Base-by-base conservation (phyloP, 2,888 invertebrate genomes). In the Melinaea menophilus region DNA sequence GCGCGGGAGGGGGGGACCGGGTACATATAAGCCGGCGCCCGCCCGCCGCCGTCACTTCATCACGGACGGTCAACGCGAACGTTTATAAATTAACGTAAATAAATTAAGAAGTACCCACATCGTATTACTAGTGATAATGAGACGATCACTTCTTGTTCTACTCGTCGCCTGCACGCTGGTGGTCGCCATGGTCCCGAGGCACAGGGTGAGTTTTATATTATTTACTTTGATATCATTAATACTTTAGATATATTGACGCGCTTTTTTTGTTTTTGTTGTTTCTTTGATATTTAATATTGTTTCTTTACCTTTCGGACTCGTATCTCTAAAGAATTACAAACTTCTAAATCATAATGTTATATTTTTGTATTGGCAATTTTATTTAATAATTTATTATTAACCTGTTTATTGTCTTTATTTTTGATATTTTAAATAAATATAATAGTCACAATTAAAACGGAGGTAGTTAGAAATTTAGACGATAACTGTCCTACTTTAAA, bases 131-230 rank as follows among this genome's bases (percentile, higher is more conserved):
- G 73, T 76, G 72, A 82, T 61, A 64, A 85, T 84, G 86, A 82
- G 76, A 64, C 74, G 61, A 59, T 70, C 69, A 67, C 63, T 82
- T 48, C 55, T 86, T 11, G 56, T 83, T 59, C 63, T 87, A 2
- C 55, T 87, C 45, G 76, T 74, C 45, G 59, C 79, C 57, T 80
- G 78, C 71, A 73, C 79, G 55, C 58, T 82, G 65, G 68, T 80
- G 12, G 71, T 71, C n/a, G 85, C 87, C 62, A 79, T 84, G 79
- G 81, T 82, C 45, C 81, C 82, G 4, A 76, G 72, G 62, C 71
- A 76, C 5, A 82, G 76, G 82, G 88, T 88, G 69, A 88, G 88
- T 84, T 37, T 5, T 62, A 54, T 35, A 34, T n/a, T 60, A 9
- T 35, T 35, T 34, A 35, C 47, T 56, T 46, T n/a, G 1, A 48